phyloP scores from a whole-genome alignment of 1,140 invertebrate genomes.

The Drosophila kurseongensis region DNA sequence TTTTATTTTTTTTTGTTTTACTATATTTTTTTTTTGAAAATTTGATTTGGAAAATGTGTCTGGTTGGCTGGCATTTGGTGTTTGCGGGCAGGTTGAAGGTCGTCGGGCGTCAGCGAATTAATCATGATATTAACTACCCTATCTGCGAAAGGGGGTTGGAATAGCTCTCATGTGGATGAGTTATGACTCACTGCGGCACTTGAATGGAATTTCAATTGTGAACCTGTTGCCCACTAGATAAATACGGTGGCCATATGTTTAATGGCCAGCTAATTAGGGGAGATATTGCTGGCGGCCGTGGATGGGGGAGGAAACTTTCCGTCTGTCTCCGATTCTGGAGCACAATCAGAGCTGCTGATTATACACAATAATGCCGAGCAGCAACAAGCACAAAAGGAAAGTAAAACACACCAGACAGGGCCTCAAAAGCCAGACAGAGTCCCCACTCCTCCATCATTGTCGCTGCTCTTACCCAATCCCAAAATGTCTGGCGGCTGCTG shows the following conservation, averaged over 20 bases:
- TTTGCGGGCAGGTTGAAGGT: constrained; percentile 46
- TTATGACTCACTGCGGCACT: constrained; percentile 73
- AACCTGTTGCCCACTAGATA: constrained; percentile 49
- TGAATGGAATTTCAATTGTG: constrained; percentile 69
- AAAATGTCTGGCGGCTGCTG: constrained; percentile 59
- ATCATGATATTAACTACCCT: constrained; percentile 79
- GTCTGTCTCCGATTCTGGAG: constrained; percentile 24
- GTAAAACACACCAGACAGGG: constrained; percentile 41
- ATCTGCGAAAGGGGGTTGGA: constrained; percentile 26
- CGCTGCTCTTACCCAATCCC: constrained; percentile 28
- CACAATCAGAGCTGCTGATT: constrained; percentile 63
- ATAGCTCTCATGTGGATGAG: constrained; percentile 33
- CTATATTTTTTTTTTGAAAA: constrained; percentile 56
- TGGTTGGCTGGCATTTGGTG: constrained; percentile 32
- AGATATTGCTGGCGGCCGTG: constrained; percentile 15
- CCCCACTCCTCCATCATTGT: constrained; percentile 4
- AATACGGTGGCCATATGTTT: constrained; percentile 43
- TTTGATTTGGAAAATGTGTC: constrained; percentile 78
- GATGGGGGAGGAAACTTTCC: constrained; percentile 9
- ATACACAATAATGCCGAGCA: constrained; percentile 59
- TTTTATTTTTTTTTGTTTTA: constrained; percentile 19
- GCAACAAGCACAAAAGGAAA: constrained; percentile 45
- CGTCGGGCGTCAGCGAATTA: constrained; percentile 60
- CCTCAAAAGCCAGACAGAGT: constrained; percentile 52
- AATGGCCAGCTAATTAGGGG: constrained; percentile 52